A percentile compares a stretch with the other conserved stretches of the same genome.
Conservation (phyloP, 2,113 vertebrate species). For the Centropristis striata region DNA sequence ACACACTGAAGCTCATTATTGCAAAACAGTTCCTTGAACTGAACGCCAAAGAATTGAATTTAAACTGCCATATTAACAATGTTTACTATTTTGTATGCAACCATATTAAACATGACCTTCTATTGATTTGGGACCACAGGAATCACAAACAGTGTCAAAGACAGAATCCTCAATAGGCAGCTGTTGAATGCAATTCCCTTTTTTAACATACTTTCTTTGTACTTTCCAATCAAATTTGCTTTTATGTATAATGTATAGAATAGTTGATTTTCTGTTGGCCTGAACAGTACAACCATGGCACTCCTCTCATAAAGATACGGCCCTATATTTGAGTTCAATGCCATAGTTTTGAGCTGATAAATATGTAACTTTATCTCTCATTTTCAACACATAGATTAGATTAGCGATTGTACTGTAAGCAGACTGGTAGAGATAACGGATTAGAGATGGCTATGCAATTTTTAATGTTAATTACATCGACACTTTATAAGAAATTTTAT, state of each 20-base stretch:
- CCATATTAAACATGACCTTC: conserved; percentile 22
- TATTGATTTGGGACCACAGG: conserved; percentile 48
- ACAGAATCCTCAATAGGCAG: conserved; percentile 36
- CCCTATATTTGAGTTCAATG: conserved; percentile 13
- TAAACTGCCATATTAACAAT: conserved; percentile 36
- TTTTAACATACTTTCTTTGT: conserved; percentile 16
- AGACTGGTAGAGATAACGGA: conserved; percentile 40
- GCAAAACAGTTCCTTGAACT: conserved; percentile 27
- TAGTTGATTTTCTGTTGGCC: conserved; percentile 22
- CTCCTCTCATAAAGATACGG: conserved; percentile 15
- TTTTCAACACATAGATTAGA: conserved; percentile 29
- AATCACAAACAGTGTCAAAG: conserved; percentile 30
- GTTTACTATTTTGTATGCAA: conserved; percentile 35
- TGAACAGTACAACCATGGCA: conserved; percentile 31
- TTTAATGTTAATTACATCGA: conserved; percentile 80
- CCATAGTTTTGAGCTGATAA: conserved; percentile 14
- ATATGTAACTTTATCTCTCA: conserved; percentile 20
- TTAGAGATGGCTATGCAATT: conserved; percentile 81
- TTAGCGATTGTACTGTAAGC: conserved; percentile 43
- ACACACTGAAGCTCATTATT: conserved; percentile 28
- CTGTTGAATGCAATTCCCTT: conserved; percentile 44
- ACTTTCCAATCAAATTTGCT: conserved; percentile 7
- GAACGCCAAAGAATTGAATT: conserved; percentile 60
- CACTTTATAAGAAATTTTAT: conserved; percentile 84
- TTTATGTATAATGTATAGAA: not conserved